Base-by-base conservation (phyloP, 2,888 invertebrate genomes). In the Xanthostigma xanthostigma region DNA sequence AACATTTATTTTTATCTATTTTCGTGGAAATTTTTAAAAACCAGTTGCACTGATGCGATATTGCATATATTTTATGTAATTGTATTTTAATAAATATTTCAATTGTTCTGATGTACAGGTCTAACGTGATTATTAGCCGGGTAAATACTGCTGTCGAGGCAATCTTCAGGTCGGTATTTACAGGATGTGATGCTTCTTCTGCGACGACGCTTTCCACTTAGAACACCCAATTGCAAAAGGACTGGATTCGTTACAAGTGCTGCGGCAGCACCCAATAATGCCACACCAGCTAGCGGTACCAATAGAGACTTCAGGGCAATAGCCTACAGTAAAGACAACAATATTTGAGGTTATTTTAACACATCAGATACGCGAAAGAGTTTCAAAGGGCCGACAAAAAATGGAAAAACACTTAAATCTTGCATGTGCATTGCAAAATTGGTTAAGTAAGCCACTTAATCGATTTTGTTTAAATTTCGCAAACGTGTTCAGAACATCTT, bases 231-330 rank as follows among this genome's bases (percentile, higher is more conserved):
- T 63, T 87, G 87, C 37, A 89, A 65, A 11, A 89, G 73, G 46
- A 87, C 73, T 5, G 89, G 88, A 66, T 87, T 86, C 55, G 76
- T 76, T 47, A 84, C 81, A 50, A 87, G 68, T 12, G 87, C 80
- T 17, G 87, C 87, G 2, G 87, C 86, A 35, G 86, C 85, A 44
- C 84, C 66, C n/a, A 89, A 71, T 44, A 73, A 54, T 1, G 87
- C 87, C 41, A 86, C 77, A 17, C 87, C 87, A 38, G 86, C 87
- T 53, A 88, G 64, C 1, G 87, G 87, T 62, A 81, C 74, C 44
- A 84, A 64, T 38, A 82, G 64, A 41, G 78, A 72, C 65, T 74
- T 73, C 35, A 80, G 64, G 36, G 76, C 77, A 42, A 79, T 62
- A 10, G 72, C 74, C 80, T 81, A 63, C n/a, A n/a, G 27, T 66